A percentile compares a stretch with the other conserved stretches of the same genome.
Conservation (phyloP, 2,113 vertebrate genomes). For the Agapornis roseicollis region DNA sequence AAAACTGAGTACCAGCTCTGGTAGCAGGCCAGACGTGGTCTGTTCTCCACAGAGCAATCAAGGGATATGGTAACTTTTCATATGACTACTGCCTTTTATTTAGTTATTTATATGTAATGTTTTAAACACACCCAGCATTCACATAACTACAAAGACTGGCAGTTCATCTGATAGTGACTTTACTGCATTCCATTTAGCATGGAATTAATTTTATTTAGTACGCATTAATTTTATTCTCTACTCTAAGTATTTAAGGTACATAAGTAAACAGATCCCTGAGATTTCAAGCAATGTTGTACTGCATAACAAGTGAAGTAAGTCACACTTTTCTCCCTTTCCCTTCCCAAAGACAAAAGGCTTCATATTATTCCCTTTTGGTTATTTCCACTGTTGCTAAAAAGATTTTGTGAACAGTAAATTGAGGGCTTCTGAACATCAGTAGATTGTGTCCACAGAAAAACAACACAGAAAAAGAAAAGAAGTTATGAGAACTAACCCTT, state of each 20-base stretch:
- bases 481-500: background rate
- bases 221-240: background rate
- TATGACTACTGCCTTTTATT: background rate
- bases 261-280: background rate
- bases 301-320: background rate
- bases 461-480: background rate
- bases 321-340: background rate
- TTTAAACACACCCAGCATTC: background rate
- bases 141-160: background rate
- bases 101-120: background rate
- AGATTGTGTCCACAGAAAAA: background rate
- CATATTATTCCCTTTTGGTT: background rate
- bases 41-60: background rate
- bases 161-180: background rate
- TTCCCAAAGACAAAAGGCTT: background rate
- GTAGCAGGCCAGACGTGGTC: background rate
- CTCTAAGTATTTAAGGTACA: background rate
- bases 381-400: constrained; percentile 27
- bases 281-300: background rate
- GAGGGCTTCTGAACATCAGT: background rate
- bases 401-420: background rate
- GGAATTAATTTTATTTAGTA: background rate
- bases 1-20: background rate
- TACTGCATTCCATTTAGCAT: background rate
- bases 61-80: background rate